Conservation (phyloP, 2,888 invertebrate genomes). For the Scaptomyza parva region DNA sequence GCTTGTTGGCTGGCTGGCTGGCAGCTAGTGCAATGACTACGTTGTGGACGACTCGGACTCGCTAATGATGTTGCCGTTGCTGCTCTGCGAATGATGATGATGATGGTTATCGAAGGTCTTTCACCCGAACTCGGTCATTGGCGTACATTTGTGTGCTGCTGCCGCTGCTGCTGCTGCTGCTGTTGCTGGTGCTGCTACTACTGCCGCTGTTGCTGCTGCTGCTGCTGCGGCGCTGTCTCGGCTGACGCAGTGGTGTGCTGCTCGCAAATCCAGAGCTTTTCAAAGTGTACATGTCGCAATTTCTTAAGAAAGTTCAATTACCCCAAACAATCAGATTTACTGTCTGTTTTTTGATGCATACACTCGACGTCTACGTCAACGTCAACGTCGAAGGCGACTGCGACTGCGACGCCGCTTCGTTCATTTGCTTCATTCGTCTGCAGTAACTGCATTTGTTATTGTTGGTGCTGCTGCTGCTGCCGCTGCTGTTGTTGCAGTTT, state of each 20-base stretch:
- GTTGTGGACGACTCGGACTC: slow-evolving; percentile 58
- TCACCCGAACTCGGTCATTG: slow-evolving; percentile 86
- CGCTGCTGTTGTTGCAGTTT: slow-evolving; percentile 67
- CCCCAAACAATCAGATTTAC: slow-evolving; percentile 84
- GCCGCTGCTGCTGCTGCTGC: slow-evolving; percentile 53
- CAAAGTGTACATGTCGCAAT: slow-evolving; percentile 84
- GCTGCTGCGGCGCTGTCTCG: slow-evolving; percentile 48
- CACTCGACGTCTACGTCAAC: slow-evolving; percentile 60
- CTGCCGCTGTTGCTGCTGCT: slow-evolving; percentile 42
- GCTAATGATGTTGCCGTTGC: slow-evolving; percentile 73
- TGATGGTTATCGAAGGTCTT: slow-evolving; percentile 85
- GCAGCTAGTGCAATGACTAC: slow-evolving; percentile 72
- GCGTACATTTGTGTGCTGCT: slow-evolving; percentile 84
- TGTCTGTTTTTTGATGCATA: slow-evolving; percentile 82
- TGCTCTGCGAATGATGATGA: slow-evolving; percentile 81
- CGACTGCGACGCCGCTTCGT: slow-evolving; percentile 40
- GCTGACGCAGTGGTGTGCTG: slow-evolving; percentile 66
- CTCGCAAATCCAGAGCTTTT: slow-evolving; percentile 84
- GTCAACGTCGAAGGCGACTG: slow-evolving; percentile 14
- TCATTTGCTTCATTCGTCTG: slow-evolving; percentile 68
- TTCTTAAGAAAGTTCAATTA: slow-evolving; percentile 84
- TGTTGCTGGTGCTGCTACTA: slow-evolving; percentile 30
- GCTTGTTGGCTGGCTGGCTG: slow-evolving; percentile 47
- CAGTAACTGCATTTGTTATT: slow-evolving; percentile 32
- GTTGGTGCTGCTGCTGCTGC: slow-evolving; percentile 34